Evolutionary conservation across 1,140 invertebrate genomes (phyloP).

Genomic region (Atta colombica): DNA sequence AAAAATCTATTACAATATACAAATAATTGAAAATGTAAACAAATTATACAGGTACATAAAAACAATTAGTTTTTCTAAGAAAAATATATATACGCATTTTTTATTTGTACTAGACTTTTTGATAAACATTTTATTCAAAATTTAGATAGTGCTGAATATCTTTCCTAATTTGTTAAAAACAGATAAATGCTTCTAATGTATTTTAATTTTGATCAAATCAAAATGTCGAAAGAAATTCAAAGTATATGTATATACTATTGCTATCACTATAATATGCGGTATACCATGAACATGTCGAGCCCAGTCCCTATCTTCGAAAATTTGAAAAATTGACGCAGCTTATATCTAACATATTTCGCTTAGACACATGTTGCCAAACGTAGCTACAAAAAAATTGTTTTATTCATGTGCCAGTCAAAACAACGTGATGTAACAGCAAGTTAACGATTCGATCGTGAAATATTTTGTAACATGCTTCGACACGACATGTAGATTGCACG

Average conservation of each 20-base stretch:
- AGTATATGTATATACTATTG: background rate
- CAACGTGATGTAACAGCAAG: constrained; percentile 44
- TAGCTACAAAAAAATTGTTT: constrained; percentile 33
- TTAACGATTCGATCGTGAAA: constrained; percentile 52
- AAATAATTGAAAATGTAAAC: no score
- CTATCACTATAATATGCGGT: background rate
- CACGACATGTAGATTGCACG: constrained; percentile 27
- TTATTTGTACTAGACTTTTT: no score
- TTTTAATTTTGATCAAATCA: constrained; percentile 28
- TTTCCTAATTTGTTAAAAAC: background rate
- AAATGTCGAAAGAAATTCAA: background rate
- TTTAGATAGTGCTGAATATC: background rate
- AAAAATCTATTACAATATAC: no score
- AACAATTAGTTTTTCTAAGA: no score
- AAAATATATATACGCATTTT: no score
- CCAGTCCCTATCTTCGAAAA: background rate
- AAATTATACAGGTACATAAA: no score
- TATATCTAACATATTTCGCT: constrained; percentile 30
- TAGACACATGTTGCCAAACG: constrained; percentile 15
- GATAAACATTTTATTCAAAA: no score
- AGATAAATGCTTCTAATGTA: background rate
- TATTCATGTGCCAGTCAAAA: constrained; percentile 26
- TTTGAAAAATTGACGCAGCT: constrained; percentile 18
- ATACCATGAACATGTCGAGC: background rate
- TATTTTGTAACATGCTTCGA: constrained; percentile 59